Base-by-base conservation (phyloP, 2,113 vertebrate genomes). In the Corapipo altera region DNA sequence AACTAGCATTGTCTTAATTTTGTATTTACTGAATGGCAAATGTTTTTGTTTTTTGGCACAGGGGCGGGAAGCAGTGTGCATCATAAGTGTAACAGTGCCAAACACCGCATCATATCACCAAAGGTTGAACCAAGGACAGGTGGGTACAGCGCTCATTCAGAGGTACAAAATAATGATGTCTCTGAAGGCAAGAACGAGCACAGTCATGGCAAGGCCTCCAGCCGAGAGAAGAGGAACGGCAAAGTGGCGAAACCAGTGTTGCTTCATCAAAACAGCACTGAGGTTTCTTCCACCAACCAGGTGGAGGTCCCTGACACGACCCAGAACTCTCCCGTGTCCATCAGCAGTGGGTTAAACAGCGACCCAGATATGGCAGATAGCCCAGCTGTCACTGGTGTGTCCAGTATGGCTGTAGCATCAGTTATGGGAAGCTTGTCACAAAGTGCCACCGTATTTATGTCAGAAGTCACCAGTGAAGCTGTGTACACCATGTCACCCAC, bases 41-140 rank as follows among this genome's bases (percentile, higher is more conserved):
- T 51, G 19, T 79, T 89, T 54, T 78, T 95, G 35, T 97, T 95
- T 71, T 91, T 88, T 96, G 85, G 70, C 28, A 8, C 97, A 99
- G 99, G 99, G 95, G 99, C 99, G 46, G 99, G 99, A 88, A 99
- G 99, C 98, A 99, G 99, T 57, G 99, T 99, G 97, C 99, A 99
- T 97, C 99, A 99, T 98, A 99, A 99, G 98, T 99, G 99, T 98
- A 99, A 99, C 98, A 99, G 99, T 98, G 99, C 99, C 98, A 99
- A 99, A 97, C 99, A 99, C 89, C 99, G 99, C 92, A 99, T 99
- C 98, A 99, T 99, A 98, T 99, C 99, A 65, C 99, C 99, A 39
- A 99, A 99, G 97, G 99, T 99, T 82, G 99, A 99, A 86, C 98
- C 99, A 20, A 98, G 99, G 97, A 98, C 99, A 4, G 99, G 99